Base-by-base conservation (phyloP, 1,140 invertebrate species). In the Oncopodura yosiiana region DNA sequence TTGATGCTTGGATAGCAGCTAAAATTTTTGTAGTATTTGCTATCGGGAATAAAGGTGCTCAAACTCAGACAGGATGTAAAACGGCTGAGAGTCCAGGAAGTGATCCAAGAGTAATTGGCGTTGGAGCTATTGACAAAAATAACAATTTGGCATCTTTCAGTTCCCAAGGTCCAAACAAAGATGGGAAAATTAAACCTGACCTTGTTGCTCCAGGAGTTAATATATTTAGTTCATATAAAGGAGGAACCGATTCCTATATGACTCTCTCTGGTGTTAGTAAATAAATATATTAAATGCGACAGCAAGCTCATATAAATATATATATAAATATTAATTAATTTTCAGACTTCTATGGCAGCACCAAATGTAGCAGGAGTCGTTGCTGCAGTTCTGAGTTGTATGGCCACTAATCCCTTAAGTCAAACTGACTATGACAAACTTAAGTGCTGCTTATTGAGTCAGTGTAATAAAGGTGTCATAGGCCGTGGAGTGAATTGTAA, bases 11-110 rank as follows among this genome's bases (percentile, higher is more conserved):
- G 58, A 26, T 19, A 0, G 14, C 18, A 3, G 58, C 32, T 1
- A 48, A 42, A 11, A 60, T 60, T 19, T 12, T 55, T 21, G 48
- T 53, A 14, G 30, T 55, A 5, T 60, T 60, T 30, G 16, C 38
- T 6, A 27, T 19, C 14, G 53, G 52, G 12, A 60, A 60, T 26
- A n/a, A 21, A 4, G 52, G 50, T 4, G n/a, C n/a, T n/a, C n/a
- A n/a, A n/a, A n/a, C n/a, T n/a, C n/a, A n/a, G 9, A 23, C 41
- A n/a, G 2, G 38, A 3, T 55, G 52, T 29, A 29, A 27, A 12
- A 45, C 52, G 14, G 42, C 45, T 8, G 24, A 32, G 36, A 44
- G 45, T 19, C 51, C 51, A 16, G 52, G 38, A 8, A 36, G 49
- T 43, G 11, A 53, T 3, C 9, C 12, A 2, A n/a, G 27, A 2